Percentiles rank a stretch among this genome's conserved stretches.
phyloP scores from a whole-genome alignment of 2,113 vertebrate genomes.

The Trinectes maculatus region DNA sequence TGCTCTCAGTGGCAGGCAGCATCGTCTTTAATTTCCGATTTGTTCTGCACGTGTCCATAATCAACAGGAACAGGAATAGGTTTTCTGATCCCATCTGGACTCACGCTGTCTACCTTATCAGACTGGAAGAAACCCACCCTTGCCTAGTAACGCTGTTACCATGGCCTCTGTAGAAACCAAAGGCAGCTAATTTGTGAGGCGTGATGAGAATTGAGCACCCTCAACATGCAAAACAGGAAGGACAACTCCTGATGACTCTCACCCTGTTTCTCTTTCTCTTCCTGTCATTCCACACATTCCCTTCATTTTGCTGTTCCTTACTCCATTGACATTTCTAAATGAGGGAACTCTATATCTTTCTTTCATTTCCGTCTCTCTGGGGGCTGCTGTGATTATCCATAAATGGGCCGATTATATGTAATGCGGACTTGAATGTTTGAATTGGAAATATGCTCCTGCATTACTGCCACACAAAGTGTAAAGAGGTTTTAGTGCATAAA shows the following conservation, averaged over 20 bases:
- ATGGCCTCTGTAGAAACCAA: constrained; percentile 68
- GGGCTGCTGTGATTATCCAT: constrained; percentile 3
- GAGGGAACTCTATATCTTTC: not conserved
- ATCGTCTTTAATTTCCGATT: constrained; percentile 33
- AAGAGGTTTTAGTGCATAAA: not conserved
- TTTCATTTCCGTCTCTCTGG: constrained; percentile 1
- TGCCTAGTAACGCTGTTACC: constrained; percentile 76
- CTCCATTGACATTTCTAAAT: constrained; percentile 32
- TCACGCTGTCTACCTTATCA: constrained; percentile 43
- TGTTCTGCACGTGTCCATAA: constrained; percentile 17
- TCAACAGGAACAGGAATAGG: constrained; percentile 21
- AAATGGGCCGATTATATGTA: constrained; percentile 9
- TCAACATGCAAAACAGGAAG: constrained; percentile 66
- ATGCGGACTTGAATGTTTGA: constrained; percentile 19
- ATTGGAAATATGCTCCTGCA: not conserved
- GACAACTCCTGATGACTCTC: constrained; percentile 4
- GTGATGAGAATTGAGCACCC: constrained; percentile 72
- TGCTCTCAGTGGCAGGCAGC: not conserved
- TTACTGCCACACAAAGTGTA: not conserved
- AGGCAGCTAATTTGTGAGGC: constrained; percentile 59
- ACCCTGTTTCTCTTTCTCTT: constrained; percentile 12
- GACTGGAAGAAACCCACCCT: constrained; percentile 45
- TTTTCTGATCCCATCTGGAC: constrained; percentile 40
- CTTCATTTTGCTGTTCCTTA: not conserved
- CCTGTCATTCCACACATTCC: not conserved